Percentiles rank a stretch among this genome's conserved stretches.
phyloP scores from a whole-genome alignment of 2,113 vertebrate species.

The Scytalopus superciliaris region DNA sequence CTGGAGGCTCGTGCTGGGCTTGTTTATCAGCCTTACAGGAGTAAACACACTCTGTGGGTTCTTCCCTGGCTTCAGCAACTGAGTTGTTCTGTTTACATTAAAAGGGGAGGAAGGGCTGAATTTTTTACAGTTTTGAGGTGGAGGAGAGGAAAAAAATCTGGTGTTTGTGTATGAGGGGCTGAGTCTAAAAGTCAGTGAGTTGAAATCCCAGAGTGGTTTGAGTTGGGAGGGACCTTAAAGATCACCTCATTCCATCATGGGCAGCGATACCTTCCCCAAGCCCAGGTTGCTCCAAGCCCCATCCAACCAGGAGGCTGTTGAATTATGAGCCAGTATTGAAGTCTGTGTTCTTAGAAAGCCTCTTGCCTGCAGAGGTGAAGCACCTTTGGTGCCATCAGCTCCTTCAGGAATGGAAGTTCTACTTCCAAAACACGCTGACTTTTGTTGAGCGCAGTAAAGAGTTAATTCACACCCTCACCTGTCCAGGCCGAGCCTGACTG shows the following conservation, averaged over 20 bases:
- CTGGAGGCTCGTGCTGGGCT: neutral
- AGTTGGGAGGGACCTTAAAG: neutral
- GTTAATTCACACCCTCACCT: neutral
- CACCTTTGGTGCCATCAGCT: neutral
- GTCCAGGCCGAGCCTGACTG: too few species aligned
- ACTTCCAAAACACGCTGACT: neutral
- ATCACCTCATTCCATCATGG: neutral
- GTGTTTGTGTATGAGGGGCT: neutral
- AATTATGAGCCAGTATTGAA: accelerated
- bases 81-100: neutral
- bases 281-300: neutral
- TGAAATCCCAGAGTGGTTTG: neutral
- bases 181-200: neutral
- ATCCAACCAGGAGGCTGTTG: neutral
- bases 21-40: neutral
- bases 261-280: neutral
- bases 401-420: neutral
- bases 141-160: neutral
- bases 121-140: neutral
- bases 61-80: neutral
- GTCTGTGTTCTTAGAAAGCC: neutral
- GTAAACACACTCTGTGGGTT: neutral
- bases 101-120: neutral
- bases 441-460: neutral
- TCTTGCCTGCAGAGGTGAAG: neutral